Base-by-base conservation (phyloP, 2,797 vertebrate species). In the Leptatherina wallacei region DNA sequence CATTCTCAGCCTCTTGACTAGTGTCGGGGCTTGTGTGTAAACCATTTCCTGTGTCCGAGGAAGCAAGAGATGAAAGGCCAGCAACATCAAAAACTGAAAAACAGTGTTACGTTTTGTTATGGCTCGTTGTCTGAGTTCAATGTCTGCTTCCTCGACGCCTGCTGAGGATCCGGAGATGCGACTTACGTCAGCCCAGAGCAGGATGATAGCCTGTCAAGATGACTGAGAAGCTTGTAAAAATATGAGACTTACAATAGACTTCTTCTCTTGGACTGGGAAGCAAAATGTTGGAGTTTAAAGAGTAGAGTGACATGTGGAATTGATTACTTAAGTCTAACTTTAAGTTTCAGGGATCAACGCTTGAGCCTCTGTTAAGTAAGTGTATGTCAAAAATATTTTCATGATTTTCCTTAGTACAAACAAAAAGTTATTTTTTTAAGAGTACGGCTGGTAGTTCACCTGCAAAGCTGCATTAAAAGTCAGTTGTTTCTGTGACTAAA, bases 181-280 rank as follows among this genome's bases (percentile, higher is more conserved):
- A 10, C 61, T 78, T 84, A 71, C 69, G 69, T 84, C 77, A 71
- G 75, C 82, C 80, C 71, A 56, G 2, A 77, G 80, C 80, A 30
- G 58, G 62, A 22, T 79, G 68, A 83, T 73, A 83, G 72, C 85
- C 69, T 63, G 1, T 83, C 82, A 85, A 55, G 20, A 64, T 87
- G 85, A 87, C 59, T 88, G 82, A 89, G 80, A 82, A 38, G 77
- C 69, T 58, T 74, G 78, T 55, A 4, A 55, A 29, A 71, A 58
- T 57, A 66, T 60, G 69, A 35, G 38, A 65, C 71, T 81, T 65
- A 68, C 69, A 16, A 66, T 11, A 36, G 61, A 63, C 67, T 78
- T 9, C n/a, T 22, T 22, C 9, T 65, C 76, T 62, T 35, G 24
- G 47, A 71, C 65, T 5, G 54, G 24, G 33, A 52, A 73, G 64